Percentiles rank a stretch among this genome's conserved stretches.
These are phyloP conservation scores for Nannobrachium achirus DNA, from an alignment of 2,113 vertebrate genomes.

Conservation along the genomic window DNA sequence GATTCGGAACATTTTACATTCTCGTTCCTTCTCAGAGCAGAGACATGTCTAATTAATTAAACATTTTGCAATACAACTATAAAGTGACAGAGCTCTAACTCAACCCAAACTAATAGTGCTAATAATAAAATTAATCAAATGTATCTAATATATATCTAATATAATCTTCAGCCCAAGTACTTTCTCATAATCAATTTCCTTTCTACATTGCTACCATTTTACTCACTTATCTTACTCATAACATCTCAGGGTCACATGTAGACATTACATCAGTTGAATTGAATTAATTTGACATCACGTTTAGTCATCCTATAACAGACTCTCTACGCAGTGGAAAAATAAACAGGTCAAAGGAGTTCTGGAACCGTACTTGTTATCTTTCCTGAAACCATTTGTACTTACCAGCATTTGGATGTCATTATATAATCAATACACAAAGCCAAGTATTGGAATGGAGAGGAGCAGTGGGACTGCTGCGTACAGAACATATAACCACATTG, in stretches of 20 bases:
- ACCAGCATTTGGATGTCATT: not conserved
- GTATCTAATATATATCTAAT: too few species aligned
- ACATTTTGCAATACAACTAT: too few species aligned
- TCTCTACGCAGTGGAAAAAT: too few species aligned
- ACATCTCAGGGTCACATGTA: not conserved
- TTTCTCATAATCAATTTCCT: too few species aligned
- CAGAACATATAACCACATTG: constrained; percentile 12
- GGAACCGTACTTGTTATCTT: not conserved
- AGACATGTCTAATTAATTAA: too few species aligned
- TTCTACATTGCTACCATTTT: not conserved
- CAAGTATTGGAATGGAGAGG: constrained; percentile 22
- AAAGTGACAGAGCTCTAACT: too few species aligned
- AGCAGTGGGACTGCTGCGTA: constrained; percentile 16
- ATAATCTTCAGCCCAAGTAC: too few species aligned
- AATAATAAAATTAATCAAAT: too few species aligned
- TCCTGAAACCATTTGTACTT: not conserved
- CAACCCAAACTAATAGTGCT: too few species aligned
- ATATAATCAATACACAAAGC: not conserved
- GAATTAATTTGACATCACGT: constrained; percentile 9
- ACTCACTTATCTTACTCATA: not conserved
- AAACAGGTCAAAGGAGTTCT: too few species aligned
- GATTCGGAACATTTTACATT: too few species aligned
- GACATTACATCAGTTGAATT: constrained; percentile 25
- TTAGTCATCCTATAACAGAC: not conserved
- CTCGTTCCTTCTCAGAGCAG: too few species aligned